Percentiles rank a stretch among this genome's conserved stretches.
phyloP scores from a whole-genome alignment of 1,140 invertebrate genomes.

The Lanistes nyassanus region DNA sequence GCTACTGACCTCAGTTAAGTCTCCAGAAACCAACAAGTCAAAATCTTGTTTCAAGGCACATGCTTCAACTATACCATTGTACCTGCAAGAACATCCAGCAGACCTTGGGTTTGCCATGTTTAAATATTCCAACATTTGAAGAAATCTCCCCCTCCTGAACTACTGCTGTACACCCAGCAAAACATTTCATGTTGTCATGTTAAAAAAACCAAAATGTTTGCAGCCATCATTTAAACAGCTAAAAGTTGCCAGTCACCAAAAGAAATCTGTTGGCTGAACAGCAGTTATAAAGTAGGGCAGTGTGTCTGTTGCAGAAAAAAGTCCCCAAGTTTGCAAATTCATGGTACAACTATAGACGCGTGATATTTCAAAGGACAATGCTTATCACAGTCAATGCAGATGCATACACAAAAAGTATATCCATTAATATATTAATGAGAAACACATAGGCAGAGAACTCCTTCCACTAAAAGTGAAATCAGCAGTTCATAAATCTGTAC shows the following conservation, averaged over 20 bases:
- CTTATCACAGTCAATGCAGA: neutral
- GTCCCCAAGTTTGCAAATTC: neutral
- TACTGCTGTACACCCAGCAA: neutral
- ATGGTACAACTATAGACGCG: neutral
- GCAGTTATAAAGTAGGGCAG: too few species aligned
- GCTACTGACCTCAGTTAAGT: constrained; percentile 13
- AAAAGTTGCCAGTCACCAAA: neutral
- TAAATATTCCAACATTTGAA: too few species aligned
- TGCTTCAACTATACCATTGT: constrained; percentile 46
- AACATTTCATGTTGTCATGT: neutral
- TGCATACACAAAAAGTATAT: neutral
- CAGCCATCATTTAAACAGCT: neutral
- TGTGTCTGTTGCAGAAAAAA: too few species aligned
- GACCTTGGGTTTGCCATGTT: too few species aligned
- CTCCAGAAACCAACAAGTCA: constrained; percentile 70
- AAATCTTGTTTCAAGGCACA: constrained; percentile 65
- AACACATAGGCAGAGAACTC: too few species aligned
- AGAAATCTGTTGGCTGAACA: neutral
- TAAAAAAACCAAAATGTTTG: too few species aligned
- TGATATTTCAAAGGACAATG: too few species aligned
- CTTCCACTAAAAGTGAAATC: too few species aligned
- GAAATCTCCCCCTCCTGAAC: too few species aligned
- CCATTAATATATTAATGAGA: too few species aligned
- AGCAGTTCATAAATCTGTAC: too few species aligned
- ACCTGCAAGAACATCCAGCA: constrained; percentile 32